Evolutionary conservation across 2,113 vertebrate species (phyloP).

Genomic region (Ictidomys tridecemlineatus): DNA sequence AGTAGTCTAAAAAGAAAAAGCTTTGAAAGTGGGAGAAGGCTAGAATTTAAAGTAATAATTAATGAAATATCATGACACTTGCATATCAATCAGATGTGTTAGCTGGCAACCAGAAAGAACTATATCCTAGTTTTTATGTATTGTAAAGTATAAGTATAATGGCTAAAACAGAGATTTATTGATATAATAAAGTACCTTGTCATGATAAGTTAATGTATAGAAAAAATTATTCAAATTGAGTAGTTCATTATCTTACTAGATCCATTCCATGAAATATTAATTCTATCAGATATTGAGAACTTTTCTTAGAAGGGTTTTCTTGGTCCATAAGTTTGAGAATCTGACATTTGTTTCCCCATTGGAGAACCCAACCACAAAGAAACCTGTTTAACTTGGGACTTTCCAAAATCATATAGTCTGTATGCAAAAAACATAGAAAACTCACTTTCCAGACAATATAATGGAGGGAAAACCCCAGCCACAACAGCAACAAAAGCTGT

Average conservation of each 20-base stretch:
- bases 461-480: background rate
- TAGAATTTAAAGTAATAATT: background rate
- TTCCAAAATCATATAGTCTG: slow-evolving; percentile 5
- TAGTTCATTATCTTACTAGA: background rate
- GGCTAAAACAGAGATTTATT: background rate
- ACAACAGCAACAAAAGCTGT: background rate
- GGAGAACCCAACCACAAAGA: background rate
- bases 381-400: background rate
- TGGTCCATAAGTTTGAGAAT: background rate
- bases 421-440: background rate
- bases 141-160: background rate
- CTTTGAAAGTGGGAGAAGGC: background rate
- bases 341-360: background rate
- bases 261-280: background rate
- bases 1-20: background rate
- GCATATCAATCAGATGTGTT: background rate
- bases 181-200: background rate
- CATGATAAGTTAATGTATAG: background rate
- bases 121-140: background rate
- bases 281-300: background rate
- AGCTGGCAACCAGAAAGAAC: background rate
- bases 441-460: background rate
- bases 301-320: background rate
- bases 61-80: background rate
- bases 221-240: background rate